Evolutionary conservation across 2,113 vertebrate species (phyloP).

Genomic region (Anser cygnoides): DNA sequence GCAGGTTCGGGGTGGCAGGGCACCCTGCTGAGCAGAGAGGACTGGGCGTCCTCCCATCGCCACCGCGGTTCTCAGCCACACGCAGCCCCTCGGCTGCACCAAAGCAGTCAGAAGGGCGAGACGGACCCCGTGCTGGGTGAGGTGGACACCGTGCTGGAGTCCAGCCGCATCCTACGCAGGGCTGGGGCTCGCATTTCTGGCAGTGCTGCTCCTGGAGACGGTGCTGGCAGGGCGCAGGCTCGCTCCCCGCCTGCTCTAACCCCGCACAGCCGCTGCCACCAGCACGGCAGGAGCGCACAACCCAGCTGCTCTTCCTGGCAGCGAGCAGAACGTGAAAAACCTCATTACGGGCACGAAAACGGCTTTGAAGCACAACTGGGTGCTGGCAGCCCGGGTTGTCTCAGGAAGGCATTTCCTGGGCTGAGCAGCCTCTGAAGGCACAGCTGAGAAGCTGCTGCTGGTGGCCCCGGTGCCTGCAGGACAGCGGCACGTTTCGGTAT

Average conservation of each 20-base stretch:
- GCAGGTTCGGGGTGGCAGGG: background rate
- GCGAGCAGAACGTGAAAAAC: background rate
- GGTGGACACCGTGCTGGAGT: background rate
- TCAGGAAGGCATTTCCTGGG: background rate
- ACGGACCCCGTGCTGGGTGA: background rate
- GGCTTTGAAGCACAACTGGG: background rate
- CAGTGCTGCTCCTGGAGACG: background rate
- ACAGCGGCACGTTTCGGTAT: background rate
- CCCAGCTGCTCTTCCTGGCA: background rate
- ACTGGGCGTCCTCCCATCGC: rapidly evolving
- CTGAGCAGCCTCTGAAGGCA: background rate
- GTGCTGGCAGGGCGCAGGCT: background rate
- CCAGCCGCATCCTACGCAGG: background rate
- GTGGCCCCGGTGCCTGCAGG: background rate
- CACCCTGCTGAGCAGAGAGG: background rate
- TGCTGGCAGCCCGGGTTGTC: background rate
- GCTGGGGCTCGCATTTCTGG: background rate
- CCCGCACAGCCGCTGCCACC: too few relatives aligned
- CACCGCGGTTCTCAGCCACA: rapidly evolving
- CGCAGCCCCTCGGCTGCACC: background rate
- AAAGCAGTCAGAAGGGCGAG: background rate
- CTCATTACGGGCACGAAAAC: background rate
- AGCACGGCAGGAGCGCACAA: too few relatives aligned
- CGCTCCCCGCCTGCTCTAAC: background rate
- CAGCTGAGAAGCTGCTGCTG: background rate